Evolutionary conservation across 2,113 vertebrate genomes (phyloP), one percentile per base, ranked within the genome.

Genomic region (Strix uralensis): DNA sequence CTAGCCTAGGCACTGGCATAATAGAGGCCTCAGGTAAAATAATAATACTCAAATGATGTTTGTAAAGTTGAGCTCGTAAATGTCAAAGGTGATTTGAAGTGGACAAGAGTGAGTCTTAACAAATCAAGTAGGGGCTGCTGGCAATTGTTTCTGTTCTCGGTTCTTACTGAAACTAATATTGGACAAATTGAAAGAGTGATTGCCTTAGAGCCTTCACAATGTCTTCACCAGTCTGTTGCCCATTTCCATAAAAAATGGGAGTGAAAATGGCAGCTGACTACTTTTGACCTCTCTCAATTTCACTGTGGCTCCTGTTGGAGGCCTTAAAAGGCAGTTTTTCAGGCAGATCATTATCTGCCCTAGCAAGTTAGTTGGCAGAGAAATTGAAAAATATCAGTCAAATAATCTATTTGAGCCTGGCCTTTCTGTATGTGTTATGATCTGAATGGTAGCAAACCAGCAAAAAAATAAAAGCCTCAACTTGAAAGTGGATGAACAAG

Each of bases 181-280:
- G 93, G 86, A 95, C 96, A 97, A 96, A 97, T 96, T 97, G 96
- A 96, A 96, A 95, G 95, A 96, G 94, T 95, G 95, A 96, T 96
- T 96, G 96, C 96, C 88, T 96, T 93, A 94, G 82, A 96, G 88
- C 82, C 65, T 94, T 95, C 27, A 1, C 94, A 92, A 88, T 88
- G 96, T 97, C 96, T 96, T 96, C 90, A 88, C 92, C 96, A 92
- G 92, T 97, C 86, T 93, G n/a, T 81, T 95, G 96, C 92, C 95
- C 86, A 96, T 98, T 98, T 98, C 97, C 97, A 97, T 95, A 96
- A 97, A 97, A 98, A 97, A 98, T 98, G 95, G 97, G 96, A 98
- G 97, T 95, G 94, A 96, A 95, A 98, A 95, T 94, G 95, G 95
- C 97, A 97, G 96, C 90, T 97, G 97, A 97, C 97, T 98, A 89